Base-by-base conservation (phyloP, 2,888 invertebrate species). In the Dimorphilus gyrociliatus region DNA sequence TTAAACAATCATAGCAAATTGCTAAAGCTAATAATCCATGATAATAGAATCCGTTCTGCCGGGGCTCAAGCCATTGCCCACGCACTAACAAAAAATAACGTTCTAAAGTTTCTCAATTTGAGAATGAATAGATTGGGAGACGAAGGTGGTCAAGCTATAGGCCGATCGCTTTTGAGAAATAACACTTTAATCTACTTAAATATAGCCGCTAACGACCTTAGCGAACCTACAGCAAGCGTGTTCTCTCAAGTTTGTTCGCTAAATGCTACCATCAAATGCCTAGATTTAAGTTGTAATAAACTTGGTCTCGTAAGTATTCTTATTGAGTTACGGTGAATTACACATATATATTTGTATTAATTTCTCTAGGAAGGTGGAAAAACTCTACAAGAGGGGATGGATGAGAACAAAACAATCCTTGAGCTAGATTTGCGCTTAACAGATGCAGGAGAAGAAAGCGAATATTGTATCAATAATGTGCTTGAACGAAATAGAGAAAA, bases 11-110 rank as follows among this genome's bases (percentile, higher is more conserved):
- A 52, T 49, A 55, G 55, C 32, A 45, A 51, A 37, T 46, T 63
- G 13, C 48, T 48, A 14, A 49, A 32, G 27, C 36, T 50, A 6
- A 39, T 40, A 24, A 30, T 47, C 8, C 31, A 36, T 18, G 42
- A 62, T 43, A 63, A 63, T 40, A 48, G 51, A 40, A 55, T 63
- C 15, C 36, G 51, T 19, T 46, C 52, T 2, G 43, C 50, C n/a
- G 63, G 63, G 2, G 59, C 58, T 6, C 56, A 59, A 40, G 63
- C 62, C 10, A 53, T 63, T 17, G 61, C 59, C 13, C 59, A 60
- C 42, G 60, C 58, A 3, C 45, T 63, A 16, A 56, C 53, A 4
- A 60, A 58, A 42, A 63, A 59, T 37, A 48, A 46, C 3, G 53
- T 53, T 8, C 45, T 63, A 15, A 41, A 47, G 29, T 32, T 32